phyloP scores from a whole-genome alignment of 2,888 invertebrate genomes.

The Xestobium rufovillosum region DNA sequence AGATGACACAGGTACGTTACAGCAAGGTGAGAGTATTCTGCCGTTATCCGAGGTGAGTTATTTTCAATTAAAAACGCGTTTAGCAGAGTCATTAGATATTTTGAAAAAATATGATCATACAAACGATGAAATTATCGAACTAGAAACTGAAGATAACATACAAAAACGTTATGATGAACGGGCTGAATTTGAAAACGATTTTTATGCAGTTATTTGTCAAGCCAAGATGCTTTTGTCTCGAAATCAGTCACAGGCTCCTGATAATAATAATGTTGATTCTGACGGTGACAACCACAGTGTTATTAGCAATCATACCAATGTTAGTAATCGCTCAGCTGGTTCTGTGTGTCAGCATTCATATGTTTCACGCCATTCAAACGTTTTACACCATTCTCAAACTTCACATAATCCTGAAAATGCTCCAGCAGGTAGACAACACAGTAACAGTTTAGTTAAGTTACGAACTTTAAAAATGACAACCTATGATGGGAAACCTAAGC shows the following conservation, averaged over 20 bases:
- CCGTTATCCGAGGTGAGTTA: background rate
- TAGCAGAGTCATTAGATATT: background rate
- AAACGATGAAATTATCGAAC: background rate
- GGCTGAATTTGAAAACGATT: background rate
- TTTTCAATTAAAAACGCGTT: background rate
- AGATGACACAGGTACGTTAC: no score
- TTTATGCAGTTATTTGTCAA: background rate
- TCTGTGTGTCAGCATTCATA: no score
- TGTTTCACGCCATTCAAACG: no score
- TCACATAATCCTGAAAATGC: no score
- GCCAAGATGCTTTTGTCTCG: background rate
- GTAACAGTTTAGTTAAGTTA: background rate
- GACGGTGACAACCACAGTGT: no score
- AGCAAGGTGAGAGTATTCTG: background rate
- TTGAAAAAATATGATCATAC: background rate
- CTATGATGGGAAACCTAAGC: constrained; percentile 1
- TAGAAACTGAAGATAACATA: background rate
- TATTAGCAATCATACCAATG: no score
- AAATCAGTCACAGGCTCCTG: no score
- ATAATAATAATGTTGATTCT: no score
- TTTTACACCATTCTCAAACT: no score
- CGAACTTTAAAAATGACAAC: background rate
- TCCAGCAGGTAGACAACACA: no score
- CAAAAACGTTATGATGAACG: background rate
- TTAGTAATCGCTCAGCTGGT: no score